These are phyloP conservation scores for Dryas iulia DNA, from an alignment of 1,140 invertebrate species.

Conservation along the genomic window DNA sequence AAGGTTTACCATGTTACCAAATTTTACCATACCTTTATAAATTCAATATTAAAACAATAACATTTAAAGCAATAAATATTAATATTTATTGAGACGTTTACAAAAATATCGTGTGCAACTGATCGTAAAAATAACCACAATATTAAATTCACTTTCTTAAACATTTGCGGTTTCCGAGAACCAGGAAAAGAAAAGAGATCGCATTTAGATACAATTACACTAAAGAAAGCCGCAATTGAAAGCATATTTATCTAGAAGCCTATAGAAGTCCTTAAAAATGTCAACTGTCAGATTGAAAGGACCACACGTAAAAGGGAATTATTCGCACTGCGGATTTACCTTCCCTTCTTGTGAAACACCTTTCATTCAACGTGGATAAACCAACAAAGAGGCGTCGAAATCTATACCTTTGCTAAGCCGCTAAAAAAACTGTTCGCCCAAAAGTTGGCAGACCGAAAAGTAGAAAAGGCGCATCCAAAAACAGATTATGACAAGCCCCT, in stretches of 20 bases:
- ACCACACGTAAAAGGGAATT: constrained; percentile 65
- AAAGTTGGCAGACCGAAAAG: constrained; percentile 67
- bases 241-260: constrained; percentile 53
- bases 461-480: constrained; percentile 69
- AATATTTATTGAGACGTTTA: constrained; percentile 3
- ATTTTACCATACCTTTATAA: no score
- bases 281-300: constrained; percentile 60
- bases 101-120: constrained; percentile 19
- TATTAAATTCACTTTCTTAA: constrained; percentile 50
- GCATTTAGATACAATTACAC: constrained; percentile 39
- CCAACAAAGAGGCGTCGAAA: constrained; percentile 75
- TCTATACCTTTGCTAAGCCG: constrained; percentile 64
- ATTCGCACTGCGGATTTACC: constrained; percentile 52
- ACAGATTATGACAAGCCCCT: constrained; percentile 77
- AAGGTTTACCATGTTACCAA: background rate
- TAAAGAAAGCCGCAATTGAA: constrained; percentile 41
- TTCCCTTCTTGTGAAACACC: constrained; percentile 66
- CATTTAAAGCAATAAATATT: constrained; percentile 7
- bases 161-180: constrained; percentile 43
- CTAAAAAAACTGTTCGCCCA: constrained; percentile 60
- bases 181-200: constrained; percentile 39
- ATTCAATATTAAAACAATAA: background rate
- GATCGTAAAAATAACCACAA: constrained; percentile 40
- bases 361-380: constrained; percentile 63
- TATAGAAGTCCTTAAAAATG: constrained; percentile 45